phyloP scores from a whole-genome alignment of 2,797 vertebrate species.

The Platyrinchus mystaceus region DNA sequence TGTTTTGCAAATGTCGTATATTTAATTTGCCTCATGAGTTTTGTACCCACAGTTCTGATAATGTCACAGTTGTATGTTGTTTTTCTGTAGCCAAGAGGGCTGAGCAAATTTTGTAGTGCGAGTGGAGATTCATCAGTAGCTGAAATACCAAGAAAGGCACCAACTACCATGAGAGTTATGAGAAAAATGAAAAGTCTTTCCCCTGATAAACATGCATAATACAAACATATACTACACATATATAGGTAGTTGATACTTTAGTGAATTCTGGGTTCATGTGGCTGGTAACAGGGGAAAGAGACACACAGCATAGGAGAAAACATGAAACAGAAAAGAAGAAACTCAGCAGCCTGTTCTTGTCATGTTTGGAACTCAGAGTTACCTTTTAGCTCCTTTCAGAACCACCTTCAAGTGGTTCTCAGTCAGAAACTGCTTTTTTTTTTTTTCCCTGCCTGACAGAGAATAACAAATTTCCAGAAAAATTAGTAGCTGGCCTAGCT shows the following conservation, averaged over 20 bases:
- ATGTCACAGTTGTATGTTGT: neutral
- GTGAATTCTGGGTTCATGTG: neutral
- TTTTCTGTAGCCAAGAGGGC: neutral
- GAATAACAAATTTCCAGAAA: neutral
- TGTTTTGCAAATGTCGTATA: neutral
- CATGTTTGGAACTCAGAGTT: neutral
- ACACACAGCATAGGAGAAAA: neutral
- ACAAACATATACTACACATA: neutral
- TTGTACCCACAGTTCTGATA: neutral
- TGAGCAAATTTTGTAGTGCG: neutral
- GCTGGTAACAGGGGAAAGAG: neutral
- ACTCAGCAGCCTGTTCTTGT: neutral
- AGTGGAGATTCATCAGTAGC: neutral
- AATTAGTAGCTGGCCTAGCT: neutral
- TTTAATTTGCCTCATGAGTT: constrained; percentile 17
- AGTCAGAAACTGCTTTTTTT: neutral
- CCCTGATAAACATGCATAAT: neutral
- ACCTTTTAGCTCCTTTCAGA: neutral
- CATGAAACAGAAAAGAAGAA: neutral
- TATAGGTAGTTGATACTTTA: neutral
- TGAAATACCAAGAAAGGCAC: neutral
- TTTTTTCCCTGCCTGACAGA: neutral
- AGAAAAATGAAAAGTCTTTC: neutral
- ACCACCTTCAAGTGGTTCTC: neutral
- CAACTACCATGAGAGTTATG: neutral